Evolutionary conservation across 1,140 invertebrate genomes (phyloP).

Genomic region (Lethrus apterus): DNA sequence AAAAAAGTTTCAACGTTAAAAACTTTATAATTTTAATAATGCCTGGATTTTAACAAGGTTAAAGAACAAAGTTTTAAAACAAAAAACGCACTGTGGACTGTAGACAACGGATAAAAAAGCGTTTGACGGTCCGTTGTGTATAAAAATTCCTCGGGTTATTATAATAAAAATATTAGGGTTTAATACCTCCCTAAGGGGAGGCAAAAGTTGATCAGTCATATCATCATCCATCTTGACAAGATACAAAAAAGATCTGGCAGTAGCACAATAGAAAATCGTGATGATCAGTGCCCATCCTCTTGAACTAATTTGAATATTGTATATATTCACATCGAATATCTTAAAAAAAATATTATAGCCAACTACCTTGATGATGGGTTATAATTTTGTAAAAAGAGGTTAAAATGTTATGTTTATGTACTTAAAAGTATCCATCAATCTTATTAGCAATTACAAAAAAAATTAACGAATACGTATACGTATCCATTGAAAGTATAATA

Average conservation of each 20-base stretch:
- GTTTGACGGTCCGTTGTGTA: too few relatives aligned
- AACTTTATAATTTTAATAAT: too few relatives aligned
- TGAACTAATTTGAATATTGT: neutral
- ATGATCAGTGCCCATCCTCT: neutral
- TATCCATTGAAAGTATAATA: neutral
- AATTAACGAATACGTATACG: too few relatives aligned
- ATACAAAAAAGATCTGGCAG: too few relatives aligned
- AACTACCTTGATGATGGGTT: neutral
- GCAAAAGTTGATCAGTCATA: neutral
- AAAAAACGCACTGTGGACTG: too few relatives aligned
- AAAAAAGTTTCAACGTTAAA: too few relatives aligned
- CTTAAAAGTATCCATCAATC: slow-evolving; percentile 1
- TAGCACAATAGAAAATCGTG: neutral
- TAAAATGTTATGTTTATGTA: neutral
- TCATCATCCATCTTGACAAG: too few relatives aligned
- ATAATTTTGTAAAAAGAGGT: too few relatives aligned
- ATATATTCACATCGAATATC: neutral
- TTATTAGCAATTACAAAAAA: slow-evolving; percentile 1
- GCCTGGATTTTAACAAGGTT: too few relatives aligned
- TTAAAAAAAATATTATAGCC: neutral
- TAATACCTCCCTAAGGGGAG: neutral
- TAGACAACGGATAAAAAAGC: too few relatives aligned
- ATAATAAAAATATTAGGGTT: slow-evolving; percentile 1
- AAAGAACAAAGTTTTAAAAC: too few relatives aligned
- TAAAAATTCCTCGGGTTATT: too few relatives aligned